Evolutionary conservation across 2,113 vertebrate species (phyloP).

Genomic region (Myotis brandtii): DNA sequence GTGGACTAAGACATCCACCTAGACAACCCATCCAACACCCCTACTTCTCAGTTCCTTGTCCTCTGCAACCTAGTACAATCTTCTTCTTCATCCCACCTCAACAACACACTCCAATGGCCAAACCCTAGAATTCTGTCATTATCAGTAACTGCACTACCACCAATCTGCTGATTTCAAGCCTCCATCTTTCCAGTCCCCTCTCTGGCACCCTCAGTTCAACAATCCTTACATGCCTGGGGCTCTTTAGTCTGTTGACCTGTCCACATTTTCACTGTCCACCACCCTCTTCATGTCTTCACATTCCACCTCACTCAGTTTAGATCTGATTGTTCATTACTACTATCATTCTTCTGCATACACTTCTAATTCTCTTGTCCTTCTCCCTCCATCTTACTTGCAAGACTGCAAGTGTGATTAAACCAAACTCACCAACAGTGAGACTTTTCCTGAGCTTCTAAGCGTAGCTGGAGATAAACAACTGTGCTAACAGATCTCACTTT

Average conservation of each 20-base stretch:
- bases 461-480: not conserved
- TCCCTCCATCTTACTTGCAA: not conserved
- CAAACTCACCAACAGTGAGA: not conserved
- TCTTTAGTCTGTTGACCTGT: not conserved
- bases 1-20: not conserved
- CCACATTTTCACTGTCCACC: not conserved
- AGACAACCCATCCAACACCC: not conserved
- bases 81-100: not conserved
- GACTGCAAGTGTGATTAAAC: not conserved
- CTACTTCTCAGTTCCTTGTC: not conserved
- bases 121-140: not conserved
- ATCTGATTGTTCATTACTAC: not conserved
- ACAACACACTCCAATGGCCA: not conserved
- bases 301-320: not conserved
- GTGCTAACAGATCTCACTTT: not conserved
- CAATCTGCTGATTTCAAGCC: not conserved
- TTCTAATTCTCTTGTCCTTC: not conserved
- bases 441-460: not conserved
- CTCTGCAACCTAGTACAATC: not conserved
- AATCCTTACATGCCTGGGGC: not conserved
- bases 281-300: not conserved
- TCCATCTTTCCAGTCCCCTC: not conserved
- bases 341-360: not conserved
- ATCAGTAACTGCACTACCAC: not conserved
- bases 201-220: not conserved